A percentile compares a stretch with the other conserved stretches of the same genome.
Conservation (phyloP, 2,113 vertebrate genomes). For the Myrmecobius fasciatus region DNA sequence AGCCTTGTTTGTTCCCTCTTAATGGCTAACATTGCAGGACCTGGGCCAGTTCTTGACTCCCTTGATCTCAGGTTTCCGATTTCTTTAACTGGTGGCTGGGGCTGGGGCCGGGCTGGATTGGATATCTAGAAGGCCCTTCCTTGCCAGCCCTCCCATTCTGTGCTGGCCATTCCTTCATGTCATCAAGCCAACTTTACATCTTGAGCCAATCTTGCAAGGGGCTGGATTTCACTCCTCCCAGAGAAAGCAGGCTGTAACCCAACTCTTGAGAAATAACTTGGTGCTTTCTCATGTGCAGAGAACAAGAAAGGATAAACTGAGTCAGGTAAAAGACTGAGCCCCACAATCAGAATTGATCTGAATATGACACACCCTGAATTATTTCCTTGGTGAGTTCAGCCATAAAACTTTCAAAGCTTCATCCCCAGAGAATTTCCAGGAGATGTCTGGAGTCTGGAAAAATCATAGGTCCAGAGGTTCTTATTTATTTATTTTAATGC, state of each 20-base stretch:
- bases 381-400: neutral
- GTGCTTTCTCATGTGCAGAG: neutral
- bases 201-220: neutral
- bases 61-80: neutral
- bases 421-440: neutral
- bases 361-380: neutral
- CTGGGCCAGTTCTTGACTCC: neutral
- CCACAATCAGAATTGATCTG: neutral
- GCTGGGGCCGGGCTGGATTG: neutral
- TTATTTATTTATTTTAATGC: neutral
- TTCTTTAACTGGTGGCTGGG: neutral
- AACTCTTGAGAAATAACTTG: neutral
- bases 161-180: neutral
- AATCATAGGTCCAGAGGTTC: neutral
- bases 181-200: neutral
- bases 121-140: neutral
- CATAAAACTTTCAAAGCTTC: neutral
- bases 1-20: neutral
- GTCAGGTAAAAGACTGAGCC: neutral
- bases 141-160: neutral
- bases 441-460: neutral
- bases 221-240: neutral
- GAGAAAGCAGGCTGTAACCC: neutral
- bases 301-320: neutral
- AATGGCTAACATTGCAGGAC: neutral